Conservation (phyloP, 2,797 vertebrate genomes). For the Masticophis lateralis region DNA sequence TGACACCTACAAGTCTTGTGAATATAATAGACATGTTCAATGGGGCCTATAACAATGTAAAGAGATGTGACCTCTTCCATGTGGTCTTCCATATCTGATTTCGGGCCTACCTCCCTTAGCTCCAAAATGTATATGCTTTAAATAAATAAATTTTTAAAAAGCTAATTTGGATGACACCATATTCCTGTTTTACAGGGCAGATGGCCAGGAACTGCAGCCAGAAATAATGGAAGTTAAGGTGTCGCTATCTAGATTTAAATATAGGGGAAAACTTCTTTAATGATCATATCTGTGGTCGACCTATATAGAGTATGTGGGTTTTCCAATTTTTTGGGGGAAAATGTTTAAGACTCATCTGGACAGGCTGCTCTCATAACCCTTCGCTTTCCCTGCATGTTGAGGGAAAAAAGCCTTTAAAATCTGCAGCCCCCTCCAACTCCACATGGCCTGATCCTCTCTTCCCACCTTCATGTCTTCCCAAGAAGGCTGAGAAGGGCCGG, state of each 20-base stretch:
- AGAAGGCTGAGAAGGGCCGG: neutral
- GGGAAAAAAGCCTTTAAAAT: neutral
- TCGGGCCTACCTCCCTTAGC: neutral
- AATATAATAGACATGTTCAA: neutral
- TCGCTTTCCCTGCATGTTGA: neutral
- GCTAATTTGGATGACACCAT: neutral
- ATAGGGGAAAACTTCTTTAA: neutral
- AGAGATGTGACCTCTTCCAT: neutral
- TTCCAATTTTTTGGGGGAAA: neutral
- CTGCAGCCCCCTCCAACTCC: neutral
- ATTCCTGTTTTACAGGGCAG: neutral
- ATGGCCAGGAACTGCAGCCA: neutral
- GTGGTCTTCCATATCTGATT: neutral
- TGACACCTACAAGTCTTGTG: neutral
- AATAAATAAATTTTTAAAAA: neutral
- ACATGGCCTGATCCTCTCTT: neutral
- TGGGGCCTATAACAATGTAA: neutral
- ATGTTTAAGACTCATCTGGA: neutral
- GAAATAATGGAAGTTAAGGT: neutral
- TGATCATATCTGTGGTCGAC: neutral
- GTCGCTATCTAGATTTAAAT: neutral
- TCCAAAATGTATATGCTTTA: neutral
- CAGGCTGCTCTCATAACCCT: neutral
- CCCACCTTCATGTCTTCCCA: neutral
- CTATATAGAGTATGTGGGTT: neutral